Percentiles rank a stretch among this genome's conserved stretches.
phyloP scores from a whole-genome alignment of 2,797 vertebrate genomes.

The Halcyon badia region DNA sequence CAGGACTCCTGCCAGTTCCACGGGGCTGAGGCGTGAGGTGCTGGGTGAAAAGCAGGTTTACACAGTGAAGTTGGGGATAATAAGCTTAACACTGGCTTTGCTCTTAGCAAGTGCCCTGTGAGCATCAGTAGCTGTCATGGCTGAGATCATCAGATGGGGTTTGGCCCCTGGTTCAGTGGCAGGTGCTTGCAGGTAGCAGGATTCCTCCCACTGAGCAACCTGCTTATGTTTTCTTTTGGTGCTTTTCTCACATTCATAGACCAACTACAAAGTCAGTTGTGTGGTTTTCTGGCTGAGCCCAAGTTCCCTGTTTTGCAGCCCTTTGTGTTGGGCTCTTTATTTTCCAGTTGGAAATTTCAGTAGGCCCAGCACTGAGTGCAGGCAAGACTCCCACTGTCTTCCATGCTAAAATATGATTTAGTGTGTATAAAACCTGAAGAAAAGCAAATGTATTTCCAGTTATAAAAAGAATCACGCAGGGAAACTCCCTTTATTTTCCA shows the following conservation, averaged over 20 bases:
- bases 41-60: not conserved
- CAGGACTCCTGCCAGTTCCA: not conserved
- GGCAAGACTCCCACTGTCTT: not conserved
- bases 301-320: not conserved
- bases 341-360: slow-evolving; percentile 18
- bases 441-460: slow-evolving; percentile 18
- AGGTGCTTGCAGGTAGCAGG: not conserved
- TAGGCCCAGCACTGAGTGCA: not conserved
- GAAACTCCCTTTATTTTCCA: slow-evolving; percentile 26
- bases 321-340: not conserved
- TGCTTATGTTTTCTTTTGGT: not conserved
- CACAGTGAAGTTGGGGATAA: not conserved
- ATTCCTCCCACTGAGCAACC: not conserved
- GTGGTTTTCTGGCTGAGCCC: not conserved
- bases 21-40: not conserved
- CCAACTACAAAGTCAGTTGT: not conserved
- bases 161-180: not conserved
- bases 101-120: not conserved
- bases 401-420: not conserved
- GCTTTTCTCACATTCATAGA: not conserved
- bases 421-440: not conserved
- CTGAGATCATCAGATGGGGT: not conserved
- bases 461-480: not conserved
- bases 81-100: not conserved
- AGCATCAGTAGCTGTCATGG: not conserved